These are phyloP conservation scores for Morone chrysops DNA, from an alignment of 2,113 vertebrate species.

Conservation along the genomic window DNA sequence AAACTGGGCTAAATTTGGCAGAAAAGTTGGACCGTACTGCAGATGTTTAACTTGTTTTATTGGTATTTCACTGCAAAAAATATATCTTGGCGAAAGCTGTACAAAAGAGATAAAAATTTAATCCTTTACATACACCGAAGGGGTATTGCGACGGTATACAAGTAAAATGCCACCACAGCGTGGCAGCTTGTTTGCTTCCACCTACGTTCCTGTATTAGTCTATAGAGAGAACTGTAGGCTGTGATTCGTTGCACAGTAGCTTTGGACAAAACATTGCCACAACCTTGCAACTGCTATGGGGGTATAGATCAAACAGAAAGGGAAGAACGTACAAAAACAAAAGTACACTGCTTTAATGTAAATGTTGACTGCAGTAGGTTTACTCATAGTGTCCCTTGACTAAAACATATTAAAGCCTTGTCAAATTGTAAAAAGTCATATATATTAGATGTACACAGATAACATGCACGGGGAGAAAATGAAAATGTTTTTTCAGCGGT, in stretches of 20 bases:
- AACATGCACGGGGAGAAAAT: not conserved
- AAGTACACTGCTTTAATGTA: not conserved
- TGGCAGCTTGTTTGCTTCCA: conserved; percentile 32
- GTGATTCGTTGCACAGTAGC: not conserved
- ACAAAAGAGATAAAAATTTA: conserved; percentile 13
- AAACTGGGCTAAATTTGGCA: not conserved
- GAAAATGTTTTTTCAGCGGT: not conserved
- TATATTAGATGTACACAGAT: not conserved
- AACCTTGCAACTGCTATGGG: not conserved
- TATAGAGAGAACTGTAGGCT: not conserved
- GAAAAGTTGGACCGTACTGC: not conserved
- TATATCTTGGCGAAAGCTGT: not conserved
- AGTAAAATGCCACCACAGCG: conserved; percentile 25
- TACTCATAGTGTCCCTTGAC: not conserved
- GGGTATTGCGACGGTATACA: not conserved
- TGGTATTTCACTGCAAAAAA: not conserved
- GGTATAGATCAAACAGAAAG: conserved; percentile 1
- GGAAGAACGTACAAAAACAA: not conserved
- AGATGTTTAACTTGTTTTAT: not conserved
- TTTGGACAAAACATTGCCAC: conserved; percentile 1
- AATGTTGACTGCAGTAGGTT: not conserved
- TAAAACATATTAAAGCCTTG: not conserved
- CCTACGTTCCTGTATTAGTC: conserved; percentile 11
- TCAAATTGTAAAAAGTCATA: not conserved
- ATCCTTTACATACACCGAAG: conserved; percentile 15